These are phyloP conservation scores for Trissolcus brochymenae DNA, from an alignment of 2,888 invertebrate genomes.

Conservation along the genomic window DNA sequence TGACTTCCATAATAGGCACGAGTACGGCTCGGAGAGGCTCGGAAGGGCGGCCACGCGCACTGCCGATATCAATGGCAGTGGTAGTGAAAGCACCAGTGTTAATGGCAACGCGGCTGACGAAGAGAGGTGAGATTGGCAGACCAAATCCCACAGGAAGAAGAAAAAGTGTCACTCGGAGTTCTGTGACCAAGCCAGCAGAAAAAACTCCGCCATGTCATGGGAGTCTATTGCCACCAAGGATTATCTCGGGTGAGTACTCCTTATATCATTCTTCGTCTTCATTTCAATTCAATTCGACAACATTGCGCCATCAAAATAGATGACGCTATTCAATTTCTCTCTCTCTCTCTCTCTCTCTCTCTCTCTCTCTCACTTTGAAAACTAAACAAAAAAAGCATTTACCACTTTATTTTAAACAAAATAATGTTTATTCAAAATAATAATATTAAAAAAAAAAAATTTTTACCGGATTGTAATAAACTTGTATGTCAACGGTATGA, in stretches of 20 bases:
- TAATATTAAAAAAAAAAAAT: no score
- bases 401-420: no score
- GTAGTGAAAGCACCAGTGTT: constrained; percentile 60
- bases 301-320: not conserved
- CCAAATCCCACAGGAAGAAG: constrained; percentile 46
- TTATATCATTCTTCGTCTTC: no score
- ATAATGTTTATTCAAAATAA: no score
- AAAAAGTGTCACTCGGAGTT: constrained; percentile 46
- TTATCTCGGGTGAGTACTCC: constrained; percentile 82
- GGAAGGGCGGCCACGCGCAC: constrained; percentile 18
- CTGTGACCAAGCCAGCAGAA: constrained; percentile 57
- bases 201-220: constrained; percentile 85
- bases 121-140: constrained; percentile 67
- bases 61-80: constrained; percentile 32
- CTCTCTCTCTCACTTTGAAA: no score
- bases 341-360: no score
- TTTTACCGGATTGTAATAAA: no score
- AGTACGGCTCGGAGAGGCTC: constrained; percentile 39
- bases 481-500: no score
- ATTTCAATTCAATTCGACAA: no score
- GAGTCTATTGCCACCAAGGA: constrained; percentile 89
- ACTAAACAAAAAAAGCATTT: no score
- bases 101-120: constrained; percentile 62
- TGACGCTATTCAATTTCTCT: no score
- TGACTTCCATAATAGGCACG: constrained; percentile 40